Percentiles rank a stretch among this genome's conserved stretches.
These are phyloP conservation scores for human (Homo sapiens) DNA, from an alignment of 2,113 vertebrate genomes.

Conservation along the genomic window DNA sequence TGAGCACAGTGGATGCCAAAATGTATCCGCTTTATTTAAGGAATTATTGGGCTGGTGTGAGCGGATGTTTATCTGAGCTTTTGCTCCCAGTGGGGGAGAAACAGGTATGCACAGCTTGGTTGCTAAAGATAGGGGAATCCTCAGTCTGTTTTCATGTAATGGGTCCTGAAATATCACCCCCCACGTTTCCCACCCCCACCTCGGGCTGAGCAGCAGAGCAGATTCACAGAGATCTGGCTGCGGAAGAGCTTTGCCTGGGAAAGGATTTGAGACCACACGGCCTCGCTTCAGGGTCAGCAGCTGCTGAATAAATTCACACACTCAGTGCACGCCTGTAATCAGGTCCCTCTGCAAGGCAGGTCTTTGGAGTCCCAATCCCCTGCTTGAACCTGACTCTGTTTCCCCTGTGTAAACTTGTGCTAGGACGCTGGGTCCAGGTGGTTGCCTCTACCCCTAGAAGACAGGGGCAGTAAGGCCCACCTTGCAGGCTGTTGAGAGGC, in stretches of 20 bases:
- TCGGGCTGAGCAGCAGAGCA: rapidly evolving
- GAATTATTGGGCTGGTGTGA: slow-evolving; percentile 79
- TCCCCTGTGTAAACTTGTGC: background rate
- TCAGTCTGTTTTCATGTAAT: slow-evolving; percentile 66
- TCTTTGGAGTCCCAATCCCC: background rate
- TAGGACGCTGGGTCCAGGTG: no score
- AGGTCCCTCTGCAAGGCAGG: background rate
- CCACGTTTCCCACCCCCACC: background rate
- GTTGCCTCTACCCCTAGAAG: background rate
- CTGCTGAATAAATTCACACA: no score
- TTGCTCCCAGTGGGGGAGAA: slow-evolving; percentile 70
- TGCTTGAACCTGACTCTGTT: background rate
- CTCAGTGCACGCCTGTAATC: rapidly evolving
- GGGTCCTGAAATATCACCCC: background rate
- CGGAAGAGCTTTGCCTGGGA: background rate
- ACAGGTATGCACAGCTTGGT: slow-evolving; percentile 71
- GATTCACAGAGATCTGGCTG: background rate
- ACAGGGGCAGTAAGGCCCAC: background rate
- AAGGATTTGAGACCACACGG: background rate
- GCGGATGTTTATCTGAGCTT: slow-evolving; percentile 76
- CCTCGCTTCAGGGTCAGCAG: background rate
- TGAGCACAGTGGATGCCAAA: slow-evolving; percentile 73
- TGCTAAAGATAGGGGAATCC: slow-evolving; percentile 76
- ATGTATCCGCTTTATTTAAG: slow-evolving; percentile 73
- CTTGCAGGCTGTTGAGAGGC: background rate